Conservation (phyloP, 1,140 invertebrate genomes). For the Hypothenemus hampei region DNA sequence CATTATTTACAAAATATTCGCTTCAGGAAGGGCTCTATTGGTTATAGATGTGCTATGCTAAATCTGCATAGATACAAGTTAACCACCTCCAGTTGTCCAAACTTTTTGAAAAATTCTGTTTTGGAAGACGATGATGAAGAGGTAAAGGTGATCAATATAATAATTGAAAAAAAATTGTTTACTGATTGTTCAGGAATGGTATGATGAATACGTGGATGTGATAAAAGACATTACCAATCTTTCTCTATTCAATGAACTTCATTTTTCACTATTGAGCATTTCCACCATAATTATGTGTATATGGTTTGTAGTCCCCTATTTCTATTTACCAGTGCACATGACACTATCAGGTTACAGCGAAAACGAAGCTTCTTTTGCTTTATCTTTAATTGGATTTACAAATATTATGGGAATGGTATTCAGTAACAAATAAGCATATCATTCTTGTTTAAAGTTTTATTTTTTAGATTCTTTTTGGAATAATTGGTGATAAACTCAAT, state of each 20-base stretch:
- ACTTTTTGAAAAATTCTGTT: slow-evolving; percentile 86
- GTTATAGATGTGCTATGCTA: slow-evolving; percentile 76
- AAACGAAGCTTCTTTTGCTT: slow-evolving; percentile 64
- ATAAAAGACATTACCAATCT: slow-evolving; percentile 71
- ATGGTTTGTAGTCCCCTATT: slow-evolving; percentile 88
- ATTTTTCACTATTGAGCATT: slow-evolving; percentile 74
- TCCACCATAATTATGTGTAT: slow-evolving; percentile 81
- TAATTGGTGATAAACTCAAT: slow-evolving; percentile 85
- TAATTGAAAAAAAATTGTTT: background rate
- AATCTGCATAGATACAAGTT: slow-evolving; percentile 71
- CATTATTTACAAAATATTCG: slow-evolving; percentile 70
- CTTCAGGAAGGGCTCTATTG: slow-evolving; percentile 73
- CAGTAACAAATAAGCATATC: background rate
- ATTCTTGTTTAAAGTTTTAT: background rate
- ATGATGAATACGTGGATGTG: slow-evolving; percentile 63
- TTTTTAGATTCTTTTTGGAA: slow-evolving; percentile 73
- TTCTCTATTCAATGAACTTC: slow-evolving; percentile 69
- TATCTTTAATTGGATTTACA: slow-evolving; percentile 80
- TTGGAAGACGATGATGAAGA: slow-evolving; percentile 74
- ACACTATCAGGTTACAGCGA: slow-evolving; percentile 59
- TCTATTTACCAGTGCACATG: slow-evolving; percentile 75
- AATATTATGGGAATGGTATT: slow-evolving; percentile 84
- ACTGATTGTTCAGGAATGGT: slow-evolving; percentile 63
- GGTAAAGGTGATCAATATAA: slow-evolving; percentile 51
- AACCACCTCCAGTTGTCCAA: slow-evolving; percentile 80